A percentile compares a stretch with the other conserved stretches of the same genome.
Conservation (phyloP, 2,113 vertebrate genomes). For the Corvus cornix region DNA sequence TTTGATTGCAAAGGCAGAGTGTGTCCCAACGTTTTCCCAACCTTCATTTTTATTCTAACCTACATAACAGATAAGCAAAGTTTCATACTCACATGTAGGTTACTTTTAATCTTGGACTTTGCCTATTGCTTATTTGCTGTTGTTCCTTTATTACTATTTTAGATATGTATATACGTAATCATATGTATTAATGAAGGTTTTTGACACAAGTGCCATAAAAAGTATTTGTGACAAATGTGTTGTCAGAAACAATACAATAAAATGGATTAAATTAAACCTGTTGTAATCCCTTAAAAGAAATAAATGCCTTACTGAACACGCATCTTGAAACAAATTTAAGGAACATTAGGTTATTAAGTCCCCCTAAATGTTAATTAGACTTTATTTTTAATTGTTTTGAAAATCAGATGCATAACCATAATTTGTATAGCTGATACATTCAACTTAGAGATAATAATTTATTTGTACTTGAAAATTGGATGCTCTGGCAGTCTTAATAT, state of each 20-base stretch:
- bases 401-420: background rate
- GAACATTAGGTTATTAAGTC: background rate
- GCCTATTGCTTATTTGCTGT: background rate
- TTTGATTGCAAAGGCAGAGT: background rate
- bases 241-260: background rate
- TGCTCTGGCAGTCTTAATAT: background rate
- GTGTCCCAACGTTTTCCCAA: background rate
- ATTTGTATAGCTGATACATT: background rate
- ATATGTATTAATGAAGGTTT: background rate
- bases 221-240: background rate
- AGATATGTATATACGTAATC: background rate
- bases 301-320: background rate
- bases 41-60: background rate
- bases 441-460: background rate
- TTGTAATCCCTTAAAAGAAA: background rate
- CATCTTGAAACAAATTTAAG: background rate
- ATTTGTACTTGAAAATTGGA: background rate
- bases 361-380: background rate
- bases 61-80: background rate
- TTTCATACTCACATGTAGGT: background rate
- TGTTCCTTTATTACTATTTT: background rate
- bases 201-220: background rate
- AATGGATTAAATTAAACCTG: constrained; percentile 4
- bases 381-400: background rate
- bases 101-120: background rate